Conservation (phyloP, 2,113 vertebrate species). For the Microtus ochrogaster region DNA sequence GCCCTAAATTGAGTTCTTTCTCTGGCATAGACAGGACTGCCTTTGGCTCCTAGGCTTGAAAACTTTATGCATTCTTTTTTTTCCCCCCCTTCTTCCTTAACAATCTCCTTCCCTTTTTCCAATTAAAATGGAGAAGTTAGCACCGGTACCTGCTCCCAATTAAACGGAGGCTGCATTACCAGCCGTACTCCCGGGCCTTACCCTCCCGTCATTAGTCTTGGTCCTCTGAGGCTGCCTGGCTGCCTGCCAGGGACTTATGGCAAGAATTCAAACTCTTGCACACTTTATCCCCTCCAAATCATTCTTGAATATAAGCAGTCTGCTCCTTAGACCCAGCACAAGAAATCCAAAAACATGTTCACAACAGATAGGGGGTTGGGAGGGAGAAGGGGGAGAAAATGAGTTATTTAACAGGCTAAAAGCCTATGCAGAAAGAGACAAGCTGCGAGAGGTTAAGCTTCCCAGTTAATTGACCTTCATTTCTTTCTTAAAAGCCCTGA, state of each 20-base stretch:
- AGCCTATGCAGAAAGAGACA: constrained; percentile 82
- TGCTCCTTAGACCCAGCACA: constrained; percentile 87
- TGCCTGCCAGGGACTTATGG: constrained; percentile 90
- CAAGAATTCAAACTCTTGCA: constrained; percentile 91
- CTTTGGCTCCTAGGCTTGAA: constrained; percentile 92
- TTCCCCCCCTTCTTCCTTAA: constrained; percentile 89
- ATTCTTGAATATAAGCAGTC: constrained; percentile 90
- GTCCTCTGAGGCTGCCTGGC: constrained; percentile 90
- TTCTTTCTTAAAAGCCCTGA: constrained; percentile 83
- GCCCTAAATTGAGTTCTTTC: constrained; percentile 99
- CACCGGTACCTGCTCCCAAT: constrained; percentile 92
- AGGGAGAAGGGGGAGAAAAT: constrained; percentile 78
- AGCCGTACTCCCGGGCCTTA: constrained; percentile 88
- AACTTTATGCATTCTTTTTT: constrained; percentile 92
- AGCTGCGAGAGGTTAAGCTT: constrained; percentile 89
- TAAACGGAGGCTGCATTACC: constrained; percentile 91
- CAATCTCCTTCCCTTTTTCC: constrained; percentile 89
- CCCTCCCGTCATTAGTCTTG: constrained; percentile 93
- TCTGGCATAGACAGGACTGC: constrained; percentile 95
- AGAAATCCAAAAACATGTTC: constrained; percentile 86
- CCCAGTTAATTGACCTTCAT: constrained; percentile 88
- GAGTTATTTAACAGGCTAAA: constrained; percentile 89
- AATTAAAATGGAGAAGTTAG: constrained; percentile 92
- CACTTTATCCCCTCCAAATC: constrained; percentile 90
- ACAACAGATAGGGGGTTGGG: constrained; percentile 77